A percentile compares a stretch with the other conserved stretches of the same genome.
phyloP scores from a whole-genome alignment of 2,113 vertebrate genomes.

The Chascanopsetta lugubris region DNA sequence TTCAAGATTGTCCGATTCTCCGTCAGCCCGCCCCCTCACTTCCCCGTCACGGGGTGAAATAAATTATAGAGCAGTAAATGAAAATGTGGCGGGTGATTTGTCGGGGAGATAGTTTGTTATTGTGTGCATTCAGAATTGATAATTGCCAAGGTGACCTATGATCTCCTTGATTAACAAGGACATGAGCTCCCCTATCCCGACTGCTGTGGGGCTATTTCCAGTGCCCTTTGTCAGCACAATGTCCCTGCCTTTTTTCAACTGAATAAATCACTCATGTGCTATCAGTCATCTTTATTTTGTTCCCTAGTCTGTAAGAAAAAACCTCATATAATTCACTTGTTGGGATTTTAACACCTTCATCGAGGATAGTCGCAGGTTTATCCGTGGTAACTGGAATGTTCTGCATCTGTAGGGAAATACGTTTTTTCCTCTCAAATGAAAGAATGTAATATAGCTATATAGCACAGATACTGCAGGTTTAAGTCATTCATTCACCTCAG shows the following conservation, averaged over 20 bases:
- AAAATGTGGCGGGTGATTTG: conserved; percentile 70
- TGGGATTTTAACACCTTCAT: conserved; percentile 8
- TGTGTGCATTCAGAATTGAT: conserved; percentile 68
- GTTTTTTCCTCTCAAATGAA: not conserved
- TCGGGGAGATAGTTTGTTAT: conserved; percentile 74
- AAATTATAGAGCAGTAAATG: conserved; percentile 65
- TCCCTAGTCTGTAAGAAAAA: not conserved
- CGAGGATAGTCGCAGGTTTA: not conserved
- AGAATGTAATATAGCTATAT: conserved; percentile 15
- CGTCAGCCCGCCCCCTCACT: conserved; percentile 28
- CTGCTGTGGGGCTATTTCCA: conserved; percentile 45
- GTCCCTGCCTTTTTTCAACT: conserved; percentile 34
- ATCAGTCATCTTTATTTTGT: conserved; percentile 37
- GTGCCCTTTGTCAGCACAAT: conserved; percentile 59
- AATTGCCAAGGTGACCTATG: conserved; percentile 72
- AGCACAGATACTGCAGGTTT: conserved; percentile 5
- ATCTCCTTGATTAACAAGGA: conserved; percentile 72
- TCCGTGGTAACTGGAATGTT: not conserved
- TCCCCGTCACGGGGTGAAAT: conserved; percentile 51
- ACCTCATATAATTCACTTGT: conserved; percentile 2
- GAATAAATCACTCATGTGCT: conserved; percentile 34
- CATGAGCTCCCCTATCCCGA: conserved; percentile 21
- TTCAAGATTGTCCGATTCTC: conserved; percentile 51
- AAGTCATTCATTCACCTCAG: conserved; percentile 15
- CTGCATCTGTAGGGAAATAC: not conserved